Evolutionary conservation across 1,140 invertebrate genomes (phyloP).

Genomic region (Ericerus pela): DNA sequence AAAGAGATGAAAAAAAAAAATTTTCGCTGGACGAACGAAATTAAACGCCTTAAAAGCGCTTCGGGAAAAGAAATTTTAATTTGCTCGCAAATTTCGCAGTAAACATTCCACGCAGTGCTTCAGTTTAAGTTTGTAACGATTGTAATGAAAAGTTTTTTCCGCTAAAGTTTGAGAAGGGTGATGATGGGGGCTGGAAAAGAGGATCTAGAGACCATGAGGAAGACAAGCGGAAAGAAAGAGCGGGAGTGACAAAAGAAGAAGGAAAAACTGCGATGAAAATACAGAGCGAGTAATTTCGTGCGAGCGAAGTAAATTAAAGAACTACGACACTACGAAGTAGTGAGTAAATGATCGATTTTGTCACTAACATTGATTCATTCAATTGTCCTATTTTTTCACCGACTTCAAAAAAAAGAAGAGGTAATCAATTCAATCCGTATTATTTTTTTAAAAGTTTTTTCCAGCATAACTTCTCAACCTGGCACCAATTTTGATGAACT

Average conservation of each 20-base stretch:
- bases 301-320: constrained; percentile 1
- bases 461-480: no score
- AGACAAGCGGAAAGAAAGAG: not conserved
- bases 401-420: no score
- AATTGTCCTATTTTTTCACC: no score
- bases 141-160: constrained; percentile 4
- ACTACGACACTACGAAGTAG: not conserved
- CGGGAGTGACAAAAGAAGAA: not conserved
- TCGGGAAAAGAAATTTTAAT: not conserved
- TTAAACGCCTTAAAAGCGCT: not conserved
- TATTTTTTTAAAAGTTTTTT: no score
- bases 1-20: no score
- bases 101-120: not conserved
- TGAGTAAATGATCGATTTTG: not conserved
- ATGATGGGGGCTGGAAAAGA: no score
- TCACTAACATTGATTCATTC: no score
- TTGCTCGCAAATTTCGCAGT: not conserved
- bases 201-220: no score
- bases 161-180: no score
- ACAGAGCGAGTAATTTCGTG: constrained; percentile 7
- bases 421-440: no score
- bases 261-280: not conserved
- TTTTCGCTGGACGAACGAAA: not conserved
- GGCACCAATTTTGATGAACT: no score
- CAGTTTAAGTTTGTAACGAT: not conserved